Base-by-base conservation (phyloP, 1,140 invertebrate genomes). In the Phymastichus coffea region DNA sequence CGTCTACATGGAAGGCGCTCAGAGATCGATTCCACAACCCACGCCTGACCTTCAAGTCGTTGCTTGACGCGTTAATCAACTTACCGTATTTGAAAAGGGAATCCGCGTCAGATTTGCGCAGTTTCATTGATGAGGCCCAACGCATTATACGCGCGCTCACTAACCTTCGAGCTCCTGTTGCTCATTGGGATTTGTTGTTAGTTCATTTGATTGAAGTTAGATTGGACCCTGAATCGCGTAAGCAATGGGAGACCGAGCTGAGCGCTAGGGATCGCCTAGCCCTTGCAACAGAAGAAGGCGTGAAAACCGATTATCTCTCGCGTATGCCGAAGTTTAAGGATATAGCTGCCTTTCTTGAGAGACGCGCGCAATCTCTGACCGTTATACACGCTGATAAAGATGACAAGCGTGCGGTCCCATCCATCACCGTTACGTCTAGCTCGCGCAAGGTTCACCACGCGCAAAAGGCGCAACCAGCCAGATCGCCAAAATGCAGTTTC, bases 141-240 rank as follows among this genome's bases (percentile, higher is more conserved):
- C 22, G 44, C 28, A 48, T 26, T 26, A 33, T 57, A 1, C 46
- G 46, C 6, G 26, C 22, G 9, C 9, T 49, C 10, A 40, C 17
- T 2, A 57, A 41, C 33, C n/a, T 57, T 2, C 26, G 22, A 26
- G 6, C 22, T 10, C 30, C 28, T 2, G 19, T 38, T 2, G 19
- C 14, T 4, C 23, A 41, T n/a, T 41, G 52, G 52, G 40, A 43
- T 20, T n/a, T 41, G 4, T 44, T 20, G 37, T 26, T 41, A 2
- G 38, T 55, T 8, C 37, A 20, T n/a, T n/a, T 55, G 3, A 4
- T 44, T 3, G 15, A 12, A 4, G 14, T 7, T 9, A 20, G 40
- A 3, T 25, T 55, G n/a, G 52, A 55, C 26, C 14, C 52, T 3
- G 38, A 55, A 15, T 44, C 40, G 2, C 37, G 52, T 2, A 55